Evolutionary conservation across 1,140 invertebrate genomes (phyloP).

Genomic region (Penaeus vannamei): DNA sequence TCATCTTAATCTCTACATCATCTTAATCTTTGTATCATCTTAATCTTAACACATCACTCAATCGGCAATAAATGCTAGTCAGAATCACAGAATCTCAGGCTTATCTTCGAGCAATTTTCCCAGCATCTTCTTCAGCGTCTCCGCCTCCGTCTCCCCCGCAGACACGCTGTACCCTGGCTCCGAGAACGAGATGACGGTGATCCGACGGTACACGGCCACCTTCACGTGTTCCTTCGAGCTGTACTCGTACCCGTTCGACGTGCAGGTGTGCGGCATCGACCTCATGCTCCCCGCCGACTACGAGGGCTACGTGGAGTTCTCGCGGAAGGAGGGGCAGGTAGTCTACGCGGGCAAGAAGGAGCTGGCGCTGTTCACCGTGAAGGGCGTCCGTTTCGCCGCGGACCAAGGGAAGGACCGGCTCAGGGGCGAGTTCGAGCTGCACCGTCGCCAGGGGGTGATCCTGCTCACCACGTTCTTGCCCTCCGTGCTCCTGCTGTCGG

Average conservation of each 20-base stretch:
- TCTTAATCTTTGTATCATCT: too few species aligned
- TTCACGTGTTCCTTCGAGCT: constrained; percentile 35
- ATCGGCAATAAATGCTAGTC: too few species aligned
- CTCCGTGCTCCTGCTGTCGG: constrained; percentile 32
- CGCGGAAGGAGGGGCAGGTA: not conserved
- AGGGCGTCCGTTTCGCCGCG: not conserved
- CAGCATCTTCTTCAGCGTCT: too few species aligned
- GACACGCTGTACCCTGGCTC: constrained; percentile 20
- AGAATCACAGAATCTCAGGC: too few species aligned
- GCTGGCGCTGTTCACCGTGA: constrained; percentile 32
- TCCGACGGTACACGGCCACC: constrained; percentile 10
- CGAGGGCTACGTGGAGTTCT: constrained; percentile 26
- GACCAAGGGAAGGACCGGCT: not conserved
- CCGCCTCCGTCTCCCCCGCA: not conserved
- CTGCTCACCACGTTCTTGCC: constrained; percentile 41
- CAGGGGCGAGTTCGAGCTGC: constrained; percentile 32
- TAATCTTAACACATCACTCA: too few species aligned
- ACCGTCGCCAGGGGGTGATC: constrained; percentile 28
- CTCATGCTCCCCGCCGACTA: constrained; percentile 4
- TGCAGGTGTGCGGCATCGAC: constrained; percentile 45
- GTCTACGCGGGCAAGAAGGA: constrained; percentile 29
- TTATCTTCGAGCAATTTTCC: too few species aligned
- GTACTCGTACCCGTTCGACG: constrained; percentile 39
- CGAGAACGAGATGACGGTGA: constrained; percentile 30
- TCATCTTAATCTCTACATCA: too few species aligned